Evolutionary conservation across 2,113 vertebrate genomes (phyloP).

Genomic region (Condylura cristata): DNA sequence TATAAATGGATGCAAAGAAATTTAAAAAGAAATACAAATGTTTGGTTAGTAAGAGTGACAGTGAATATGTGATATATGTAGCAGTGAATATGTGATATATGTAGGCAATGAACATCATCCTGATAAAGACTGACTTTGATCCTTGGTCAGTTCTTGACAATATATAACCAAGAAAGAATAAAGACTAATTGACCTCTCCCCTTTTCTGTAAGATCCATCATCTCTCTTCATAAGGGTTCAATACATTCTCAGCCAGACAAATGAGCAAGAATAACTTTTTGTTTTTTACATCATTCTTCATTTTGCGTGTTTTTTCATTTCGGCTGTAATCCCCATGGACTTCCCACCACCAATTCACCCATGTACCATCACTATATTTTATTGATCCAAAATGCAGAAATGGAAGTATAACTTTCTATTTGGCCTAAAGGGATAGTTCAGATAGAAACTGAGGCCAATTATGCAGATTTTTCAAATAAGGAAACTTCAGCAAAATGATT

Average conservation of each 20-base stretch:
- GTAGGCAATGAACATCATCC: not conserved
- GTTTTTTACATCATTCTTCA: no score
- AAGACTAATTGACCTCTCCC: not conserved
- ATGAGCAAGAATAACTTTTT: not conserved
- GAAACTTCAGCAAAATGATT: conserved; percentile 22
- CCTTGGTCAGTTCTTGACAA: not conserved
- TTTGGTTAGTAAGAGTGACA: not conserved
- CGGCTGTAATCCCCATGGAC: no score
- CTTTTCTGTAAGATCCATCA: not conserved
- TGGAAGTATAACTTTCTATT: not conserved
- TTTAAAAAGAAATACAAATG: not conserved
- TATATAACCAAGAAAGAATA: not conserved
- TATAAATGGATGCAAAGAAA: not conserved
- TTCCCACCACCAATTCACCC: no score
- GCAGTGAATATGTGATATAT: not conserved
- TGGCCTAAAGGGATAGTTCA: not conserved
- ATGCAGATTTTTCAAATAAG: conserved; percentile 50
- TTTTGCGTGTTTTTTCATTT: no score
- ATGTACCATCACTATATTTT: no score
- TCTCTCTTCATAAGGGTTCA: not conserved
- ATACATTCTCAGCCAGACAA: not conserved
- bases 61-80: no score
- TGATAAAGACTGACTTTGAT: not conserved
- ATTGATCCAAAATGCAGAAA: not conserved
- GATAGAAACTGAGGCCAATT: conserved; percentile 13